Conservation (phyloP, 2,888 invertebrate species). For the Idaea straminata region DNA sequence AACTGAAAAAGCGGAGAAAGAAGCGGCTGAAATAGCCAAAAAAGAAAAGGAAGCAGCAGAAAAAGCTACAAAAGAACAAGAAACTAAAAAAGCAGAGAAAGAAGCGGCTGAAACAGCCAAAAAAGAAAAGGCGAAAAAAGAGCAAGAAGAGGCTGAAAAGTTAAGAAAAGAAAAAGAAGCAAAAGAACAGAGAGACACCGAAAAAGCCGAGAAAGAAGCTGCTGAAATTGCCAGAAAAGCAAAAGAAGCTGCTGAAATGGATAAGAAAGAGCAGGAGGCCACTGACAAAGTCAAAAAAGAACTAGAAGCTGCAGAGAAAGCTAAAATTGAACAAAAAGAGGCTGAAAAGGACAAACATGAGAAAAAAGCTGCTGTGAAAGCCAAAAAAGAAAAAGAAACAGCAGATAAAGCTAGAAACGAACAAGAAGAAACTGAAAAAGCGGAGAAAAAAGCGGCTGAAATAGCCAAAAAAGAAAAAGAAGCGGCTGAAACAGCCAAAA, state of each 20-base stretch:
- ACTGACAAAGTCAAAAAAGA: conserved; percentile 15
- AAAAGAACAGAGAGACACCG: too few relatives aligned
- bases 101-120: conserved; percentile 19
- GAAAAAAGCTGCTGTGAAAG: conserved; percentile 4
- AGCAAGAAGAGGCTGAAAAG: conserved; percentile 9
- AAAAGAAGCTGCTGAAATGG: conserved; percentile 8
- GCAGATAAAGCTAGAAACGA: conserved; percentile 17
- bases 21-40: conserved; percentile 7
- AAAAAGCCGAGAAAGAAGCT: conserved; percentile 10
- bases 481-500: background rate
- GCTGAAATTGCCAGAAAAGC: conserved; percentile 13
- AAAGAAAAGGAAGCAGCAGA: conserved; percentile 9
- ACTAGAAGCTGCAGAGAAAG: background rate
- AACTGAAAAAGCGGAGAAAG: conserved; percentile 13
- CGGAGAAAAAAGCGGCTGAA: conserved; percentile 13
- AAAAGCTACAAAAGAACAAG: conserved; percentile 7
- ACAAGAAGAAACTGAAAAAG: conserved; percentile 3
- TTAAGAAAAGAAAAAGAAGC: conserved; percentile 11
- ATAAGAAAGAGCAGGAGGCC: conserved; percentile 3
- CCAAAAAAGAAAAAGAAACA: conserved; percentile 15
- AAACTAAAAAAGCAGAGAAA: conserved; percentile 8
- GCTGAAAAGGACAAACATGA: conserved; percentile 10
- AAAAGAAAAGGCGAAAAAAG: conserved; percentile 9
- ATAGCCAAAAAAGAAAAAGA: conserved; percentile 22
- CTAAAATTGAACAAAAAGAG: conserved; percentile 10